Conservation (phyloP, 2,888 invertebrate genomes). For the Argyresthia goedartella region DNA sequence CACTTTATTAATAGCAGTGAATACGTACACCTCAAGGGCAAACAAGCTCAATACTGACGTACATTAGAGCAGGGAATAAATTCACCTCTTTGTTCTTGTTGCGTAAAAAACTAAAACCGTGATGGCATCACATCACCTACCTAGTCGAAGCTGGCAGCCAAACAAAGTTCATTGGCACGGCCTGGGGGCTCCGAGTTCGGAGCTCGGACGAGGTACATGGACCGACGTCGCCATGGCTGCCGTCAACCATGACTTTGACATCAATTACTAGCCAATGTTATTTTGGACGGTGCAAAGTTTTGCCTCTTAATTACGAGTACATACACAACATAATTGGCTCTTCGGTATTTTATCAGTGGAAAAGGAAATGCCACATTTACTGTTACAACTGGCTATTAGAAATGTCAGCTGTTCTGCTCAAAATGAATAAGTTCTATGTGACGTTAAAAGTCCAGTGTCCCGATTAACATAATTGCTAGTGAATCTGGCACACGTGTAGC, state of each 20-base stretch:
- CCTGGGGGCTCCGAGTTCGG: constrained; percentile 25
- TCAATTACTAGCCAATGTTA: constrained; percentile 18
- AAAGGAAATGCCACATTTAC: too few relatives aligned
- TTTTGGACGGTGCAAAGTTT: neutral
- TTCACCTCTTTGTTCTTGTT: constrained; percentile 20
- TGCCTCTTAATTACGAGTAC: neutral
- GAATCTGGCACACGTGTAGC: neutral
- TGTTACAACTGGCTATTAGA: too few relatives aligned
- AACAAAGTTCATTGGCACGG: constrained; percentile 60
- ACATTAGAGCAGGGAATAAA: neutral
- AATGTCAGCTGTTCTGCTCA: too few relatives aligned
- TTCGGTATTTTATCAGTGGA: too few relatives aligned
- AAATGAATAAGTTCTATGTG: too few relatives aligned
- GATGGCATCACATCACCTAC: constrained; percentile 26
- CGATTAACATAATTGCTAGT: too few relatives aligned
- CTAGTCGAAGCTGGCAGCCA: constrained; percentile 16
- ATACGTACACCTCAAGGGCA: constrained; percentile 4
- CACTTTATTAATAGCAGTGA: constrained; percentile 9
- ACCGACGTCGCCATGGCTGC: constrained; percentile 31
- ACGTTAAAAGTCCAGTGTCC: too few relatives aligned
- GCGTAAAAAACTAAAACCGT: constrained; percentile 33
- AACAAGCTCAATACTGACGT: constrained; percentile 2
- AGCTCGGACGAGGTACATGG: constrained; percentile 24
- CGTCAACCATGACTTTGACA: constrained; percentile 36
- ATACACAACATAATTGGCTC: too few relatives aligned